These are phyloP conservation scores for Hypanus sabinus DNA, from an alignment of 2,113 vertebrate genomes.

Conservation along the genomic window DNA sequence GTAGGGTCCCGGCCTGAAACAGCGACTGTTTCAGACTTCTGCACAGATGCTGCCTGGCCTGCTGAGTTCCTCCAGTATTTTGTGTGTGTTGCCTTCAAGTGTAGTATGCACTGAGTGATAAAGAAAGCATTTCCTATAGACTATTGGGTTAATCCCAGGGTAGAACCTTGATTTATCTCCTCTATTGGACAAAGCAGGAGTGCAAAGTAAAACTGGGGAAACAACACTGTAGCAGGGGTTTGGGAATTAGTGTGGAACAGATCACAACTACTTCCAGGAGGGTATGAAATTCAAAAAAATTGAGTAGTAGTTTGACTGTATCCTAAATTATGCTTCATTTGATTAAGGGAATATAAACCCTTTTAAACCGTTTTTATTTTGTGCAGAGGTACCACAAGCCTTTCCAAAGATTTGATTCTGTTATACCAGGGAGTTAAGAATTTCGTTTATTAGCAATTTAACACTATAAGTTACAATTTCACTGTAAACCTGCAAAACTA, in stretches of 20 bases:
- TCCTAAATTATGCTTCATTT: background rate
- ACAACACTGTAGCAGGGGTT: background rate
- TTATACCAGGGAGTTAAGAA: background rate
- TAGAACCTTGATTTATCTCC: background rate
- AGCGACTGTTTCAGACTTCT: too few relatives aligned
- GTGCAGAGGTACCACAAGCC: too few relatives aligned
- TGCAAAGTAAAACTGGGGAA: background rate
- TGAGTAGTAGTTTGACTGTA: background rate
- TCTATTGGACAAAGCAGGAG: background rate
- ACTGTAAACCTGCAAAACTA: background rate
- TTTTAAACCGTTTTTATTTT: too few relatives aligned
- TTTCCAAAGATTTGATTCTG: background rate
- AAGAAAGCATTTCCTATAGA: background rate
- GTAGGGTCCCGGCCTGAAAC: too few relatives aligned
- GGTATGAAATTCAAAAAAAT: background rate
- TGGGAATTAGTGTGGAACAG: background rate
- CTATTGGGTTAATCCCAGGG: background rate
- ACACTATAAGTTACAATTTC: background rate
- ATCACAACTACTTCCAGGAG: background rate
- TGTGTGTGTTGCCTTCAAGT: too few relatives aligned
- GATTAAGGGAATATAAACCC: background rate
- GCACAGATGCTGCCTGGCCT: too few relatives aligned
- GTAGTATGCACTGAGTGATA: too few relatives aligned
- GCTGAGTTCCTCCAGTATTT: too few relatives aligned
- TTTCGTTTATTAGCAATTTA: background rate